phyloP scores from a whole-genome alignment of 2,797 vertebrate genomes.

The Sebastolobus alascanus region DNA sequence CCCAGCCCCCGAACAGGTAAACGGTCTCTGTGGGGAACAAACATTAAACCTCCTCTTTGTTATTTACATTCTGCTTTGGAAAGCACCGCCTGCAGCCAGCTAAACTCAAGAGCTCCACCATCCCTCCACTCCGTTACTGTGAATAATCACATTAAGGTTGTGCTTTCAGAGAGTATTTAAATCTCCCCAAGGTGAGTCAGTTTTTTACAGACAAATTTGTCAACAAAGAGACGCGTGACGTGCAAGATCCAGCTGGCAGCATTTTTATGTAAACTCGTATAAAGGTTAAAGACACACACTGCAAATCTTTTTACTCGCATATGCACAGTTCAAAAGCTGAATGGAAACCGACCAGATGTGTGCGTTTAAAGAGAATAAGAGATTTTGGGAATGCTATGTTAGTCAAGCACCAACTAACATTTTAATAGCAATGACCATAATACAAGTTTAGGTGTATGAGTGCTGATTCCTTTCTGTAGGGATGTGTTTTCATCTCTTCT shows the following conservation, averaged over 20 bases:
- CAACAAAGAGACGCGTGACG: background rate
- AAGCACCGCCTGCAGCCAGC: background rate
- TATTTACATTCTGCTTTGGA: background rate
- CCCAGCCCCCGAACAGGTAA: conserved; percentile 99
- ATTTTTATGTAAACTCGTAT: background rate
- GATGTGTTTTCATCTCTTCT: background rate
- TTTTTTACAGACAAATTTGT: background rate
- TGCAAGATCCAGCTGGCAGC: background rate
- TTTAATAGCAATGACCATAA: no score
- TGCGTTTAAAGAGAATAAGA: background rate
- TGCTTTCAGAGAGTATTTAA: background rate
- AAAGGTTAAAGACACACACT: background rate
- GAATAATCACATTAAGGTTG: background rate
- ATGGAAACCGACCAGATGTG: background rate
- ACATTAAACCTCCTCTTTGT: background rate
- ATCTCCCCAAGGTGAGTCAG: background rate
- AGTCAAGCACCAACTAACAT: background rate
- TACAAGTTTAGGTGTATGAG: no score
- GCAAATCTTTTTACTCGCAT: background rate
- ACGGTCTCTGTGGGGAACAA: conserved; percentile 90
- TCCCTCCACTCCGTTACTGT: background rate
- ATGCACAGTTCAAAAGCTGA: background rate
- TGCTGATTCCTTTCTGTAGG: background rate
- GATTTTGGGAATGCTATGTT: background rate
- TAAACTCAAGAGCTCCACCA: background rate